Evolutionary conservation across 2,888 invertebrate genomes (phyloP), one percentile per base, ranked within the genome.

Genomic region (Cataglyphis rosenhaueri): DNA sequence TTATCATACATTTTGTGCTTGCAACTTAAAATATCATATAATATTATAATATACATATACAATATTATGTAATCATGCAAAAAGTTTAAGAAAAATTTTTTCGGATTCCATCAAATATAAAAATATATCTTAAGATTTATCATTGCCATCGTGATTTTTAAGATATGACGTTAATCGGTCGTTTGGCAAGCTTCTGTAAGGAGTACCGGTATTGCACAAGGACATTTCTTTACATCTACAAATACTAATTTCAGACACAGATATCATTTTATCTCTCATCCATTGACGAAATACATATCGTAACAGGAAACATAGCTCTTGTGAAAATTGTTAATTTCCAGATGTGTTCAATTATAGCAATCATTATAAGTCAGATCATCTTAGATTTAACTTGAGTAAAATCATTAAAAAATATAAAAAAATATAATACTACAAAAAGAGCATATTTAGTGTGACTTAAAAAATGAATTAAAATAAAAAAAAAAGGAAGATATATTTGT

Each of bases 181-280:
- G 10, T 84, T 87, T 88, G 89, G 84, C 87, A 87, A 62, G 59
- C 73, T 52, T 70, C 29, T 74, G 59, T 61, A 57, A 78, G 65
- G 65, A 73, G 65, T 65, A 64, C 48, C 76, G 29, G 65, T 55
- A 59, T 85, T 88, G 73, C 81, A 70, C 82, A 83, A 87, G 21
- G 41, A 78, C 70, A 78, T 85, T 64, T n/a, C 64, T 81, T 64
- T 57, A 61, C 81, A 78, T 71, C 55, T 70, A 64, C 61, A 35
- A 68, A 83, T 82, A 81, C 61, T 66, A 59, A 74, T 84, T 68
- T n/a, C 71, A 41, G 41, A 52, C 61, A 21, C 32, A 52, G 32
- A 38, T 8, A 38, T 35, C 6, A 44, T 62, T 65, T 57, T 41
- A 41, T 55, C 57, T 79, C 3, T 52, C 18, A n/a, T 57, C 32